Base-by-base conservation (phyloP, 2,113 vertebrate species). In the Chroicocephalus ridibundus region DNA sequence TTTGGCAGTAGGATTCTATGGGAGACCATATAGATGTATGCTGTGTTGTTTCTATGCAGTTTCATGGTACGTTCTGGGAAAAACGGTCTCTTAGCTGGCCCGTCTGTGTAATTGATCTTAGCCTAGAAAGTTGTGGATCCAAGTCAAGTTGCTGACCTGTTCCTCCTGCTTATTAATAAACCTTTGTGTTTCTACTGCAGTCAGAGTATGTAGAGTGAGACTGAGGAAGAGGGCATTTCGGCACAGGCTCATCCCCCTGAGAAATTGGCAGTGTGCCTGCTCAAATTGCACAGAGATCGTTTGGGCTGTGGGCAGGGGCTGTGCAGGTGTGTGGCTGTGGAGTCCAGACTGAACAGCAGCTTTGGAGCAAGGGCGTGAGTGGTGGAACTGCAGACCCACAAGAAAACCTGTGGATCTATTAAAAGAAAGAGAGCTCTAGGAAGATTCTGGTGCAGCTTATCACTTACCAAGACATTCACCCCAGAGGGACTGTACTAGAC, bases 161-260 rank as follows among this genome's bases (percentile, higher is more conserved):
- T 91, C 76, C 10, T 68, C 9, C 19, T 68, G 19, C 80, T 83
- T 93, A 84, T 92, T 94, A 93, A 86, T 92, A 95, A 74, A 61
- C 38, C 4, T 42, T 65, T 0, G 0, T 83, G 20, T 88, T 83
- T 88, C 47, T 78, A 5, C 40, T 55, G 58, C 36, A 26, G 38
- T 34, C 25, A 10, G 36, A 13, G 22, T 57, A 31, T 57, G 34
- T 6, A 26, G 31, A 32, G 32, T 0, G 6, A 44, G 65, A 12
- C 69, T 3, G 36, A 69, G 69, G 75, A 76, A 22, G 58, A 51
- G 71, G 44, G 54, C 31, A 8, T 82, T 91, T 72, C 9, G 25
- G 34, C 57, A 14, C 21, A 1, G 4, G n/a, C 34, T 88, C 1
- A 3, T 52, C 27, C 27, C 2, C 3, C 61, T 3, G 3, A 15